Evolutionary conservation across 2,888 invertebrate genomes (phyloP), one percentile per base, ranked within the genome.

Genomic region (Drosophila helvetica): DNA sequence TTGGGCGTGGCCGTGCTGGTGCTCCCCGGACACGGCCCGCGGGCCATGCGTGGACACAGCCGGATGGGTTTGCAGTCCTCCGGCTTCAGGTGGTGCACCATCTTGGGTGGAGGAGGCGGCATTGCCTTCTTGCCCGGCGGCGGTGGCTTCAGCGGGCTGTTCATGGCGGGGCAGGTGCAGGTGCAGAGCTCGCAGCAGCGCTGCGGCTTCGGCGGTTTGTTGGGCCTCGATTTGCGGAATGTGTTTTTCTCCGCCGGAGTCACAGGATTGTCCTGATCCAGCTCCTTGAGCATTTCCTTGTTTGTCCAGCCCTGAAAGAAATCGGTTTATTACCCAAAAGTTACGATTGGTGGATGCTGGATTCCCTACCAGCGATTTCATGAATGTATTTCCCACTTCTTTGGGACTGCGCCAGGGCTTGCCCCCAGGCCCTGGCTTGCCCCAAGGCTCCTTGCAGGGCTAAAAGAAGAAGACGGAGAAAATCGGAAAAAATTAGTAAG

Each of bases 321-420:
- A 22, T 5, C 0, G 7, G 9, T 1, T 17, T 12, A 15, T 5
- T 18, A 8, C 12, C 10, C 12, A 52, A 7, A 12, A 2, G 17
- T 6, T 2, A 30, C 5, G 7, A 12, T 17, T 9, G 15, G n/a
- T n/a, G 17, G n/a, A 19, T 4, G 2, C 1, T 25, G 25, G 10
- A 17, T 2, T 9, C n/a, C 81, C 74, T 94, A 96, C 96, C 95
- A 96, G 93, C 79, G 96, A 96, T 91, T 95, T 94, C 84, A 95
- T 94, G 93, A 96, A 96, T 92, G 95, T 94, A 81, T 94, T 92
- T 87, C 96, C 96, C 86, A 95, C 93, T 89, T 94, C 93, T 86
- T 94, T 94, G 70, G 95, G 96, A 92, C 95, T 94, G 89, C 96
- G 94, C 96, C 96, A 96, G 77, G 94, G 93, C 59, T 93, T 93